Base-by-base conservation (phyloP, 2,113 vertebrate species). In the Ursus arctos region DNA sequence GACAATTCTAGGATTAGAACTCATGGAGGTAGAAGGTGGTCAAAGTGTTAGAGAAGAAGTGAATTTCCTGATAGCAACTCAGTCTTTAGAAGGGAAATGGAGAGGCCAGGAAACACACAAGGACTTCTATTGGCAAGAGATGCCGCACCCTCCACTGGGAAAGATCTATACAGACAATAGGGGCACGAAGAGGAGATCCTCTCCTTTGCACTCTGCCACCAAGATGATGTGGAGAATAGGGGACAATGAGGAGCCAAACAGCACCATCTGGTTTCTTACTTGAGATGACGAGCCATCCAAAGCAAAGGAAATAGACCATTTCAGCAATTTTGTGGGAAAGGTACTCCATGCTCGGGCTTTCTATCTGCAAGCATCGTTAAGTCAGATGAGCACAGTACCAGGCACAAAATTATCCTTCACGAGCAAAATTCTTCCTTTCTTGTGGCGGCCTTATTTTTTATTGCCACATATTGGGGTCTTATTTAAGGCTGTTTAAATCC, bases 1-100 rank as follows among this genome's bases (percentile, higher is more conserved):
- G 65, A 43, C 8, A 89, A 43, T 65, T 81, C 49, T 72, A 81
- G 47, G 47, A 51, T 96, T 86, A 89, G 71, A 96, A 93, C 8
- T 43, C 12, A 24, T 36, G 21, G 57, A 57, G 36, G 12, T 16
- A 49, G 55, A 74, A 87, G 18, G 36, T 19, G 49, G 81, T 14
- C 67, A 19, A 88, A 59, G 36, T 11, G 8, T 81, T 57, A 87
- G 55, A 43, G 67, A 80, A 92, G 57, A 93, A 93, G 59, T 47
- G 76, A 18, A 67, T 63, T 43, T 69, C 15, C 28, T n/a, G 26
- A 81, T 2, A 91, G 36, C 31, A 76, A 80, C 14, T 83, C 22
- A 85, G 14, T 77, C 90, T 14, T 87, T 76, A 36, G 49, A 33
- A 93, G 55, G 69, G 40, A 94, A 93, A 81, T 61, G 55, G 89